Percentiles rank a stretch among this genome's conserved stretches.
phyloP scores from a whole-genome alignment of 1,140 invertebrate species.

The Antheraea pernyi region DNA sequence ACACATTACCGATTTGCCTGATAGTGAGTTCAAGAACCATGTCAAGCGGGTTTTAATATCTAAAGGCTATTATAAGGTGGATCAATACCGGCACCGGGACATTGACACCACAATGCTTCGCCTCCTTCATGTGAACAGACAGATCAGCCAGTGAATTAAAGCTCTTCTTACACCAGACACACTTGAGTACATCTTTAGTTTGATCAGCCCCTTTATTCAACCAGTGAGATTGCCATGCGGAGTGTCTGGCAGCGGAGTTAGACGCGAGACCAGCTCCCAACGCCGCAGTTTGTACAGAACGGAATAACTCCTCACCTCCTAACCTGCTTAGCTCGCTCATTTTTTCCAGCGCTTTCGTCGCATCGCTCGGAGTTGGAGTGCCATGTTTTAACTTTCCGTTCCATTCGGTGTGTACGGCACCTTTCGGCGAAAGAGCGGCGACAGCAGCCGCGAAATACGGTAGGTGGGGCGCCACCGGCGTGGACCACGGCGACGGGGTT shows the following conservation, averaged over 20 bases:
- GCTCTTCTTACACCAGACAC: conserved; percentile 97
- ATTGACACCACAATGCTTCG: conserved; percentile 93
- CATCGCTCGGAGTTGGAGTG: conserved; percentile 84
- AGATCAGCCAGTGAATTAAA: conserved; percentile 94
- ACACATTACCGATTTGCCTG: no score
- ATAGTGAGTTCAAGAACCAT: no score
- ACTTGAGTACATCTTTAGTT: conserved; percentile 95
- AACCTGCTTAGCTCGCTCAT: conserved; percentile 94
- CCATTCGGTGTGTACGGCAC: conserved; percentile 83
- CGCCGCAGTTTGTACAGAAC: conserved; percentile 80
- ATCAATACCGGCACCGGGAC: conserved; percentile 87
- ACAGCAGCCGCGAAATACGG: conserved; percentile 90
- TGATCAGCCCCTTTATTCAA: conserved; percentile 95
- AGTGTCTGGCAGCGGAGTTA: conserved; percentile 84
- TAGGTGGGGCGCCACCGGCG: conserved; percentile 87
- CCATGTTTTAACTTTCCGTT: conserved; percentile 89
- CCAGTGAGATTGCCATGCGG: conserved; percentile 97
- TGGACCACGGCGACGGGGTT: conserved; percentile 86
- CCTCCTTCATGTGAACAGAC: conserved; percentile 97
- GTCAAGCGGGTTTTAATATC: no score
- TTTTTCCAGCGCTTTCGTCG: conserved; percentile 92
- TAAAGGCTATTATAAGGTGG: no score
- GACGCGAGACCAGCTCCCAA: conserved; percentile 70
- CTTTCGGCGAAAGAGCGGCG: conserved; percentile 87
- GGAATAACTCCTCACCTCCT: conserved; percentile 87